phyloP scores from a whole-genome alignment of 1,140 invertebrate genomes.

The Penaeus japonicus region DNA sequence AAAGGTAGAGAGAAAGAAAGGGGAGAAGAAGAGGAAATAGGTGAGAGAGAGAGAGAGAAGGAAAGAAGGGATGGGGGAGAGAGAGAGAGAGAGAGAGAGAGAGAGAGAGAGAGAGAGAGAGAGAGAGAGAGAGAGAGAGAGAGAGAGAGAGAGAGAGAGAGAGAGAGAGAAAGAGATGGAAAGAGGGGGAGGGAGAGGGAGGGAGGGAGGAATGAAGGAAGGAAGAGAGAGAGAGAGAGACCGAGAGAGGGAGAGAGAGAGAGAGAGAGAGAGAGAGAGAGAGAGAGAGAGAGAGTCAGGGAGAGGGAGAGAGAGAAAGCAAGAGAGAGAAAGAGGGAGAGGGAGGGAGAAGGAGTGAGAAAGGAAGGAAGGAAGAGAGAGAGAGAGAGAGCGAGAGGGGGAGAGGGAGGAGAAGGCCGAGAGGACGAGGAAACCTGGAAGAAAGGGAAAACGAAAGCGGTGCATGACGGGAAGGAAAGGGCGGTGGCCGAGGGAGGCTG shows the following conservation, averaged over 20 bases:
- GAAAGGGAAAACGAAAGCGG: no score
- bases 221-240: not conserved
- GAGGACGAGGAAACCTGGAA: not conserved
- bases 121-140: not conserved
- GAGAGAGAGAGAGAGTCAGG: not conserved
- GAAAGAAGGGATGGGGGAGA: no score
- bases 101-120: no score
- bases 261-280: not conserved
- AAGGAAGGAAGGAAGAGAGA: no score
- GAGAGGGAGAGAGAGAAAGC: not conserved
- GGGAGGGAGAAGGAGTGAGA: not conserved
- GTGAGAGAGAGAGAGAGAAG: no score
- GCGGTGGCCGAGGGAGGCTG: no score
- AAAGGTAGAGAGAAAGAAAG: no score
- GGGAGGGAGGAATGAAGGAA: not conserved
- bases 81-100: no score
- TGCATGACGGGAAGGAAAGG: no score
- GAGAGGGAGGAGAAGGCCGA: not conserved
- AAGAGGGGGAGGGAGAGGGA: not conserved
- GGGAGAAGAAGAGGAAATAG: no score
- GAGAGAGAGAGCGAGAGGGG: not conserved
- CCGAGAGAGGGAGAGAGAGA: not conserved
- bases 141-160: not conserved
- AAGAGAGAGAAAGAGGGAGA: not conserved
- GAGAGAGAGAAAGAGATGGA: not conserved